These are phyloP conservation scores for Cerastis rubricosa DNA, from an alignment of 2,888 invertebrate species.

Conservation along the genomic window DNA sequence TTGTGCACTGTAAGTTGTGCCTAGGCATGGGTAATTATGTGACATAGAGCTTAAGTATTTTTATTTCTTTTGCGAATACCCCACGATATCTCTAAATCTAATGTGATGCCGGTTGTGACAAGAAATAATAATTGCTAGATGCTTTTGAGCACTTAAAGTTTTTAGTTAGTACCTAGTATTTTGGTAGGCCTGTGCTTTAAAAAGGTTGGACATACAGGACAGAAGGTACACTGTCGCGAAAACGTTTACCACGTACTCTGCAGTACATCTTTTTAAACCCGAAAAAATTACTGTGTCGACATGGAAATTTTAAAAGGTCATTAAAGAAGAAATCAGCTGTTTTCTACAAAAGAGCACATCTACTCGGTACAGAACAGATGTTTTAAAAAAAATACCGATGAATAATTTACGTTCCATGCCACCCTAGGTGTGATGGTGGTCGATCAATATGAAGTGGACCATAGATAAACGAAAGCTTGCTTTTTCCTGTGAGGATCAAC, in stretches of 20 bases:
- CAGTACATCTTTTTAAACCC: no score
- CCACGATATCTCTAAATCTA: background rate
- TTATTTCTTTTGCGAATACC: background rate
- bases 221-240: no score
- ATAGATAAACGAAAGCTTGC: background rate
- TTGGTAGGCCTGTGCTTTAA: background rate
- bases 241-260: no score
- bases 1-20: constrained; percentile 23
- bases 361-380: no score
- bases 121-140: background rate
- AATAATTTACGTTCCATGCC: no score
- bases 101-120: background rate
- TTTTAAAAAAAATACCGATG: no score
- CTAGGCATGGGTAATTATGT: background rate
- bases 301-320: no score
- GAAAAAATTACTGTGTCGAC: no score
- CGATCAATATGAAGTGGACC: no score
- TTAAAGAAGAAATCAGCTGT: no score
- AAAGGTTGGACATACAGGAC: background rate
- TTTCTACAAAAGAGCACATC: no score
- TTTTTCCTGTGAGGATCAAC: background rate
- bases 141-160: background rate
- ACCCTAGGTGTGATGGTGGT: background rate
- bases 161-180: no score
- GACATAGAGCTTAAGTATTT: background rate